phyloP scores from a whole-genome alignment of 2,888 invertebrate species.

The Calameuta idolon region DNA sequence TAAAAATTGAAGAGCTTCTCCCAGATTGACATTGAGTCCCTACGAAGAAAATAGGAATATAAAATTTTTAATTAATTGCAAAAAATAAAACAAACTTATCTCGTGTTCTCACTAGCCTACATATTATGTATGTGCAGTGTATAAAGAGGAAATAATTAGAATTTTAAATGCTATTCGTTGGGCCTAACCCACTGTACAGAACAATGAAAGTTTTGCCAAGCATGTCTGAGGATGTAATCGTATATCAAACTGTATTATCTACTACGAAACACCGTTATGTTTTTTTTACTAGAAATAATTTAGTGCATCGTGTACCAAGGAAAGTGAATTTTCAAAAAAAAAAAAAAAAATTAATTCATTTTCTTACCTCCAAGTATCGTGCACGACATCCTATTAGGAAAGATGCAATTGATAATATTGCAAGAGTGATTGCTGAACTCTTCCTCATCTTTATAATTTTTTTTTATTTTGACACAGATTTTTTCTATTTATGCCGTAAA shows the following conservation, averaged over 20 bases:
- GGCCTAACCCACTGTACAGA: constrained; percentile 20
- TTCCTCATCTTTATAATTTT: neutral
- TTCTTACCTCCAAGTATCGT: constrained; percentile 55
- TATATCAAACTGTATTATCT: constrained; percentile 49
- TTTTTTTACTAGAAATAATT: neutral
- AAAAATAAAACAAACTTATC: neutral
- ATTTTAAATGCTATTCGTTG: constrained; percentile 30
- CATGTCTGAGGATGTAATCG: constrained; percentile 30
- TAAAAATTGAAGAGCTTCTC: constrained; percentile 78
- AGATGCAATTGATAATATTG: neutral
- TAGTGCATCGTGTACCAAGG: neutral
- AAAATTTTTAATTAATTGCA: neutral
- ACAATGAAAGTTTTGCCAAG: constrained; percentile 38
- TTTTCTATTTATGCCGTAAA: neutral
- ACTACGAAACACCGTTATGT: constrained; percentile 35
- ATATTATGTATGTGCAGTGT: constrained; percentile 21
- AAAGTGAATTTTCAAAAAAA: neutral
- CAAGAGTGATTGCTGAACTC: neutral
- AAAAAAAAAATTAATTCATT: neutral
- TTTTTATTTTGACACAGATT: neutral
- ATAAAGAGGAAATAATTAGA: constrained; percentile 28
- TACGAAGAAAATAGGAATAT: constrained; percentile 49
- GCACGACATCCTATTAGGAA: constrained; percentile 25
- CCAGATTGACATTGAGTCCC: constrained; percentile 76
- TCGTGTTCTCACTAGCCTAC: constrained; percentile 21